phyloP scores from a whole-genome alignment of 2,113 vertebrate genomes.

The Neotoma lepida region DNA sequence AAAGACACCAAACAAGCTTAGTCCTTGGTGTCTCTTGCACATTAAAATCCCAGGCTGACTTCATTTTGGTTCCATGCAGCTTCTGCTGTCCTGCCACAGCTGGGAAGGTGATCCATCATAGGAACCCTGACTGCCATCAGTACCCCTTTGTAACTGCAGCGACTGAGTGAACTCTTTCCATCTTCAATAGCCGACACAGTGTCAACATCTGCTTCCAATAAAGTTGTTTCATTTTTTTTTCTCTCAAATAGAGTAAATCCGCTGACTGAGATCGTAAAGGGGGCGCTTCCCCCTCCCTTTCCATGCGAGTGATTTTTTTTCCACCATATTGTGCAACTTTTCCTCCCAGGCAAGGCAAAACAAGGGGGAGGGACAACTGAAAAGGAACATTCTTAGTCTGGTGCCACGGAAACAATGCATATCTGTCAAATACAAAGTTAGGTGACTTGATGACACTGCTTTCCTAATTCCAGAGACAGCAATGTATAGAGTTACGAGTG shows the following conservation, averaged over 20 bases:
- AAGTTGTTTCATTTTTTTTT: slow-evolving; percentile 77
- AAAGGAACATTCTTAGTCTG: slow-evolving; percentile 48
- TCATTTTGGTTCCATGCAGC: slow-evolving; percentile 57
- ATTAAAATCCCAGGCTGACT: slow-evolving; percentile 56
- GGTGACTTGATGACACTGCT: neutral
- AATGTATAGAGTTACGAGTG: neutral
- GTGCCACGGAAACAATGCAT: slow-evolving; percentile 47
- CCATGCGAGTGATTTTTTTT: slow-evolving; percentile 57
- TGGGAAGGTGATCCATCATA: slow-evolving; percentile 61
- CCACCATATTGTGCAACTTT: slow-evolving; percentile 50
- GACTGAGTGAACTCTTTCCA: slow-evolving; percentile 47
- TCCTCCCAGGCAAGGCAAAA: slow-evolving; percentile 49
- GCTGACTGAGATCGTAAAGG: slow-evolving; percentile 76
- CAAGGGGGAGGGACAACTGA: neutral
- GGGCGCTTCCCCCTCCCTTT: neutral
- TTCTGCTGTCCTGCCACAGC: slow-evolving; percentile 49
- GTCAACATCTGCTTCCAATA: slow-evolving; percentile 86
- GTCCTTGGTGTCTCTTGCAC: neutral
- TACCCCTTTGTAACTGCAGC: slow-evolving; percentile 39
- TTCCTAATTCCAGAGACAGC: neutral
- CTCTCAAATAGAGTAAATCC: slow-evolving; percentile 71
- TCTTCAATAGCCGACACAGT: slow-evolving; percentile 77
- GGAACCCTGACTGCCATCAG: slow-evolving; percentile 53
- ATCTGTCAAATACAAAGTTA: slow-evolving; percentile 29
- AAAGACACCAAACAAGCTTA: neutral